A percentile compares a stretch with the other conserved stretches of the same genome.
Evolutionary conservation across 2,888 invertebrate species (phyloP).

Genomic region (Blastobasis adustella): DNA sequence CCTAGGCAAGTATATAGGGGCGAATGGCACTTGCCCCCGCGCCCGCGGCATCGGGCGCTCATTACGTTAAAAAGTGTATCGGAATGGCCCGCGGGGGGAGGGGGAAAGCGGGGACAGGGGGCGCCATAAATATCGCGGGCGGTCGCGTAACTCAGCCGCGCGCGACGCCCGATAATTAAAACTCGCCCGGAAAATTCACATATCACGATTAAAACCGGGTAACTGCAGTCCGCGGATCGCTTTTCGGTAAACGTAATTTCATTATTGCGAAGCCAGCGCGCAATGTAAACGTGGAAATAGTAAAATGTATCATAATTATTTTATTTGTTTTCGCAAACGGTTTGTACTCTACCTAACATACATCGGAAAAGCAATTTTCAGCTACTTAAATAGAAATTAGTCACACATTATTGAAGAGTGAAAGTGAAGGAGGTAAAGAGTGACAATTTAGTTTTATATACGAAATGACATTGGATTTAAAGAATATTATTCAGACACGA

Average conservation of each 20-base stretch:
- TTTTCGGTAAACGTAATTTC: conserved; percentile 42
- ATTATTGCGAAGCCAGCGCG: conserved; percentile 4
- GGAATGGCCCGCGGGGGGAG: conserved; percentile 47
- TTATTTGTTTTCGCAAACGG: too few relatives aligned
- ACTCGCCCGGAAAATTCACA: conserved; percentile 72
- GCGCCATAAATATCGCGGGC: conserved; percentile 70
- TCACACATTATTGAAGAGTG: neutral
- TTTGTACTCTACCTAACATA: too few relatives aligned
- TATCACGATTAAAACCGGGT: conserved; percentile 71
- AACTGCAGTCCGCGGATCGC: conserved; percentile 52
- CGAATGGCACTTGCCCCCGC: conserved; percentile 31
- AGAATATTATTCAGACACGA: neutral
- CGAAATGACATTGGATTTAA: too few relatives aligned
- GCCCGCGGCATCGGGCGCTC: conserved; percentile 50
- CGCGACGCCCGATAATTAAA: conserved; percentile 74
- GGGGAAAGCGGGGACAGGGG: too few relatives aligned
- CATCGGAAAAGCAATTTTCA: too few relatives aligned
- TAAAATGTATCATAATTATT: too few relatives aligned
- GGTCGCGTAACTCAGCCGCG: conserved; percentile 73
- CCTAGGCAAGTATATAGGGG: conserved; percentile 12
- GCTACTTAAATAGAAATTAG: too few relatives aligned
- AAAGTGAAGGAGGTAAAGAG: neutral
- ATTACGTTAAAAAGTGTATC: conserved; percentile 75
- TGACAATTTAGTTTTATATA: too few relatives aligned
- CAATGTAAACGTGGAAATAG: too few relatives aligned